Evolutionary conservation across 2,113 vertebrate species (phyloP).

Genomic region (Cyprinodon tularosa): DNA sequence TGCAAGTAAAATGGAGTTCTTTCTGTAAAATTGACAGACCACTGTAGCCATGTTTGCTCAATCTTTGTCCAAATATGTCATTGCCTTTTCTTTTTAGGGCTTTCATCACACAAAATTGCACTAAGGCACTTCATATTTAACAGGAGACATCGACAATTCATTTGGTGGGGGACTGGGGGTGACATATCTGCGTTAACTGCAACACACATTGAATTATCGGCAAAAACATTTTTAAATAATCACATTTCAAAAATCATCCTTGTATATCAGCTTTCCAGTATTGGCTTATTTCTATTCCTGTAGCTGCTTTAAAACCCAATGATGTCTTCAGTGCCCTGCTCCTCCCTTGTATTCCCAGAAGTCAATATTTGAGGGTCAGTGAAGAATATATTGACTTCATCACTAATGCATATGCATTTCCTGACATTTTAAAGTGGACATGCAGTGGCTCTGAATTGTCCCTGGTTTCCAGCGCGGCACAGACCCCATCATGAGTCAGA

Average conservation of each 20-base stretch:
- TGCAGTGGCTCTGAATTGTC: not conserved
- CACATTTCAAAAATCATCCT: slow-evolving; percentile 22
- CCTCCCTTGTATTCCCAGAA: slow-evolving; percentile 28
- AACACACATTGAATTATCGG: not conserved
- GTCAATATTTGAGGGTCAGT: slow-evolving; percentile 37
- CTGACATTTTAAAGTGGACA: slow-evolving; percentile 40
- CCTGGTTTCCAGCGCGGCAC: slow-evolving; percentile 7
- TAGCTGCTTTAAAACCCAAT: slow-evolving; percentile 5
- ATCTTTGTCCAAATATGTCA: no score
- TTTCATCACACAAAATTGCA: no score
- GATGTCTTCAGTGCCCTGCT: slow-evolving; percentile 15
- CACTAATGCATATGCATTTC: slow-evolving; percentile 49
- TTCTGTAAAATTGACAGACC: no score
- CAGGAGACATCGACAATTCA: no score
- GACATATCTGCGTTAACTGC: no score
- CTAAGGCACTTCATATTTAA: no score
- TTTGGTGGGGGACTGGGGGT: no score
- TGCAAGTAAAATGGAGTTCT: no score
- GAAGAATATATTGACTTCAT: slow-evolving; percentile 38
- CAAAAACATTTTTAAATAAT: slow-evolving; percentile 17
- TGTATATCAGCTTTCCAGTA: not conserved
- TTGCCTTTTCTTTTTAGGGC: no score
- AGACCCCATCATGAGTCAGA: slow-evolving; percentile 7
- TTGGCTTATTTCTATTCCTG: slow-evolving; percentile 32
- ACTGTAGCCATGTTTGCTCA: no score